Base-by-base conservation (phyloP, 1,140 invertebrate species). In the Orussus abietinus region DNA sequence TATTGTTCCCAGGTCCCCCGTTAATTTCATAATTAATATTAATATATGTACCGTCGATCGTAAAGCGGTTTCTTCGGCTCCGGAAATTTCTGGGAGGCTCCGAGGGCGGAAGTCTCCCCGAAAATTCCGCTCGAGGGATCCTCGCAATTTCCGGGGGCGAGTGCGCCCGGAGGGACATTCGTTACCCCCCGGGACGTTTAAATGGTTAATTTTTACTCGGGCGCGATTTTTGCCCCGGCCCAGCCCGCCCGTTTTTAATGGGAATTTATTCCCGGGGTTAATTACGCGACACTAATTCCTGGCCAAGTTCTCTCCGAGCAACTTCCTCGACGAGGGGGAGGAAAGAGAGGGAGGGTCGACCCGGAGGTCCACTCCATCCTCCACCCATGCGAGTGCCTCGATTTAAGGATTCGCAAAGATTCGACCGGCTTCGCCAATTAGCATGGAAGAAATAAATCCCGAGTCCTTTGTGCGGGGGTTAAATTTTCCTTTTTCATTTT, bases 261-360 rank as follows among this genome's bases (percentile, higher is more conserved):
- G 45, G 60, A 64, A 69, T 67, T 67, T 69, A 69, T 67, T 67
- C 57, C 45, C 46, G 13, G 47, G 65, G 58, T 67, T 69, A 69
- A 69, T 69, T 64, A 67, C 60, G 64, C 60, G 64, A 66, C 64
- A 60, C 63, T 69, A 69, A 67, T 69, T 69, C 61, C 59, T 62
- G 51, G 38, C 55, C 58, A 63, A 69, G 61, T 66, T 59, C 54
- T 47, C 55, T 53, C 57, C 47, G 36, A 44, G 21, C 38, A 35
- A 29, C 42, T 42, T 20, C 20, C 32, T 46, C 25, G 12, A 18
- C 13, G 22, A 17, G 14, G 19, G 10, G 15, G 13, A 29, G 25
- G 13, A 10, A 13, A 5, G 12, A 39, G 19, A n/a, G n/a, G 9
- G 14, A n/a, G 14, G 13, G 1, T 4, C 17, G 11, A 26, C 34